phyloP scores from a whole-genome alignment of 2,113 vertebrate genomes.

The Columbina picui region DNA sequence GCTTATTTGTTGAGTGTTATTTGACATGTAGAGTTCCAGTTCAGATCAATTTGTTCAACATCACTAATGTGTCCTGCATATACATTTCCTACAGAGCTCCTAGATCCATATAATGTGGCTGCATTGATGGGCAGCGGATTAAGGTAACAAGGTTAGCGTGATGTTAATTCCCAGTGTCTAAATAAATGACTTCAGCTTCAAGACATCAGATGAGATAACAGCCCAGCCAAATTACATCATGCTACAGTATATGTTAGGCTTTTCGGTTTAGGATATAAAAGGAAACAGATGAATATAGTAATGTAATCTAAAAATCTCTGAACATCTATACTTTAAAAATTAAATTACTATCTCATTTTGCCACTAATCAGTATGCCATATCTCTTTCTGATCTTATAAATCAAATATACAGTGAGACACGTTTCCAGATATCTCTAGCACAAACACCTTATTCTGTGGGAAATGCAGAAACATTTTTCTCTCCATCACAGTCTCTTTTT shows the following conservation, averaged over 20 bases:
- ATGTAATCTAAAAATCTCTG: slow-evolving; percentile 55
- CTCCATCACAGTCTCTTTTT: background rate
- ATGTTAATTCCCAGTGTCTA: slow-evolving; percentile 28
- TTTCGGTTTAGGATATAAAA: slow-evolving; percentile 36
- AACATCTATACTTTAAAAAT: slow-evolving; percentile 18
- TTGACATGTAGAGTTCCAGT: slow-evolving; percentile 16
- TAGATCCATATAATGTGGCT: background rate
- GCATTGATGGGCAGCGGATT: background rate
- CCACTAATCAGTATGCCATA: slow-evolving; percentile 9
- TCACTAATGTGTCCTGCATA: background rate
- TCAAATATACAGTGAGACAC: background rate
- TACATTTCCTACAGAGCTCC: slow-evolving; percentile 18
- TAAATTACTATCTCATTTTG: slow-evolving; percentile 10
- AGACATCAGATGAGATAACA: slow-evolving; percentile 43
- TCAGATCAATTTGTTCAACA: background rate
- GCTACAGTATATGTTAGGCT: background rate
- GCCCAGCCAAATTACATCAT: slow-evolving; percentile 11
- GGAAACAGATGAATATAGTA: slow-evolving; percentile 44
- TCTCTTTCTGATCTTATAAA: slow-evolving; percentile 51
- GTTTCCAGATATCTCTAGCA: background rate
- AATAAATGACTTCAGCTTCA: slow-evolving; percentile 59
- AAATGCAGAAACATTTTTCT: background rate
- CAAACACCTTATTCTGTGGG: background rate
- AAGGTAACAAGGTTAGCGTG: slow-evolving; percentile 49
- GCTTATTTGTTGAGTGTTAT: slow-evolving; percentile 10